Evolutionary conservation across 2,113 vertebrate genomes (phyloP), one percentile per base, ranked within the genome.

Genomic region (Malurus cyaneus): DNA sequence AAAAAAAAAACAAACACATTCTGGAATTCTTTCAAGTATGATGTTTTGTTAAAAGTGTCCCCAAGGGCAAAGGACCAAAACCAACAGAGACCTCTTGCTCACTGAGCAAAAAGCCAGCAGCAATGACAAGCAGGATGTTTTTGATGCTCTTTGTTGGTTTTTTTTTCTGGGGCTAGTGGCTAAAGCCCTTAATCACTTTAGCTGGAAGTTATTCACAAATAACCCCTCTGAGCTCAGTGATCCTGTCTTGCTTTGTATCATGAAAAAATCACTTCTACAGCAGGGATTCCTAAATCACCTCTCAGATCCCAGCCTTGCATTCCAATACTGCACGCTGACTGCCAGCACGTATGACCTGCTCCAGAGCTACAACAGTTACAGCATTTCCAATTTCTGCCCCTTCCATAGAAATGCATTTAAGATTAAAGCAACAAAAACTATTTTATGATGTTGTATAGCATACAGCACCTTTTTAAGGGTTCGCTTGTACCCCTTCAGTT

Each of bases 21-120:
- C 74, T 83, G 64, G 69, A 92, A 80, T 80, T 73, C 81, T 89
- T 88, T 89, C 76, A 86, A 76, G 59, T 65, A 66, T 87, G 65
- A 56, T 52, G 66, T 54, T 76, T 85, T 90, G 66, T 88, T 94
- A 65, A 56, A 94, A 90, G 79, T 42, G 47, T 57, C 54, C 36
- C 79, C 20, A 46, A 36, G 82, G 85, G 76, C 85, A 88, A 89
- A 88, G 41, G 88, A 82, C 70, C 74, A 93, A 93, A 94, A 56
- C 34, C 32, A 91, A 78, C 47, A 26, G 19, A 49, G 88, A 77
- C 80, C 23, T 86, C 72, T 59, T 52, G 80, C 76, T 92, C 76
- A 62, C 2, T 70, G 69, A 94, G 70, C 50, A 94, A 77, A 90
- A 88, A 82, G 41, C 54, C 54, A 66, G 39, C 76, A 88, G 64